Conservation (phyloP, 2,113 vertebrate genomes). For the Syngnathus typhle region DNA sequence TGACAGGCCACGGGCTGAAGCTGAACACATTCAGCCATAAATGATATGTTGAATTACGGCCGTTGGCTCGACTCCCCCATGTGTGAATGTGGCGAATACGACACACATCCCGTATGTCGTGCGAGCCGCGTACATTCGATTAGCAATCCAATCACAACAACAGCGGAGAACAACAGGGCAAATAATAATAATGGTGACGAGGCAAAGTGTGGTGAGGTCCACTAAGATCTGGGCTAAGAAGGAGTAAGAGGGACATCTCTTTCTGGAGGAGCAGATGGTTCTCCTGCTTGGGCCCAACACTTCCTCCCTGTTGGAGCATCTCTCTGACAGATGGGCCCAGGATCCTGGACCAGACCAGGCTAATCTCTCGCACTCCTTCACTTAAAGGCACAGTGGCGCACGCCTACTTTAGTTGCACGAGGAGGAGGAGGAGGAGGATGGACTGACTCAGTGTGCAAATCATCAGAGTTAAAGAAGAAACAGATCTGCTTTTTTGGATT, state of each 20-base stretch:
- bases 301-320: constrained; percentile 68
- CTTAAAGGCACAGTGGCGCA: constrained; percentile 67
- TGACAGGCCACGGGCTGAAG: not conserved
- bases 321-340: constrained; percentile 70
- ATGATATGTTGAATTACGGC: not conserved
- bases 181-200: constrained; percentile 14
- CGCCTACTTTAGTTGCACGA: constrained; percentile 18
- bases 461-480: not conserved
- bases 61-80: not conserved
- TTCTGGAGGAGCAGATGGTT: constrained; percentile 67
- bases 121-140: not conserved
- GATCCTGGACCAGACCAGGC: constrained; percentile 68
- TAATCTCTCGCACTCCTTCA: constrained; percentile 69
- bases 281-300: constrained; percentile 61
- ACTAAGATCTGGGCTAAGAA: constrained; percentile 21
- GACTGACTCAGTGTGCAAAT: not conserved
- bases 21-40: not conserved
- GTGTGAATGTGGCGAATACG: not conserved
- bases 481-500: constrained; percentile 11
- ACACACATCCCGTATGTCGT: not conserved
- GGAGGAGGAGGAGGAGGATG: not conserved
- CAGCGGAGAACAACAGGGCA: not conserved
- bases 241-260: not conserved
- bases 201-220: constrained; percentile 38
- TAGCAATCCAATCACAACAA: not conserved